Evolutionary conservation across 2,113 vertebrate species (phyloP), one percentile per base, ranked within the genome.

Genomic region (Dicrurus megarhynchus): DNA sequence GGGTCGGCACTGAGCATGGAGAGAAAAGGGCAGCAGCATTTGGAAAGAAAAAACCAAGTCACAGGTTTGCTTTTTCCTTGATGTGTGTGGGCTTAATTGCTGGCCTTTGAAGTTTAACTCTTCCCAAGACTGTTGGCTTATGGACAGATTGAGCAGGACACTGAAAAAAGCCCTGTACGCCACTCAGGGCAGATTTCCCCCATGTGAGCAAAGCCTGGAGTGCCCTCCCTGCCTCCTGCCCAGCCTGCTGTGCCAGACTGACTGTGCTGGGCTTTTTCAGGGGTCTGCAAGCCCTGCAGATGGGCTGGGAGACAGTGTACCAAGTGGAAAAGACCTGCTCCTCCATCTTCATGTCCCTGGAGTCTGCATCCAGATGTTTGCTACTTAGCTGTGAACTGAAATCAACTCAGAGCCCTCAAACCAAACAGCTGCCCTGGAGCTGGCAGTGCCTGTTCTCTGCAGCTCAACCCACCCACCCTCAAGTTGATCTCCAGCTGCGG

Each of bases 11-110:
- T 68, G 70, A 91, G 69, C 60, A 16, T 0, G 0, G 39, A 87
- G 56, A 84, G 87, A 94, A 95, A 94, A 94, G 74, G 84, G 81
- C 90, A 95, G 84, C 33, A 32, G 74, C 56, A 56, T 56, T 87
- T 82, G 52, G 65, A 87, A 87, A 52, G 35, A 59, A 84, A 89
- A 83, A 70, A 35, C 5, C 68, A 75, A 91, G 30, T 63, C 9
- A 1, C 60, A 89, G 56, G 59, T 71, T 93, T 87, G 64, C 44
- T 89, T 94, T 87, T 84, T 63, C 27, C 87, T 84, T 96, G 47
- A 78, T 71, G 87, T 64, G 74, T 89, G 96, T 84, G 93, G 87
- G 92, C 90, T 87, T 89, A 93, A 91, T 81, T 82, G 74, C 78
- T 56, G 61, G 27, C 15, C 81, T 96, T 93, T 79, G 65, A 94